A percentile compares a stretch with the other conserved stretches of the same genome.
Conservation (phyloP, 2,888 invertebrate genomes). For the Horisme vitalbata region DNA sequence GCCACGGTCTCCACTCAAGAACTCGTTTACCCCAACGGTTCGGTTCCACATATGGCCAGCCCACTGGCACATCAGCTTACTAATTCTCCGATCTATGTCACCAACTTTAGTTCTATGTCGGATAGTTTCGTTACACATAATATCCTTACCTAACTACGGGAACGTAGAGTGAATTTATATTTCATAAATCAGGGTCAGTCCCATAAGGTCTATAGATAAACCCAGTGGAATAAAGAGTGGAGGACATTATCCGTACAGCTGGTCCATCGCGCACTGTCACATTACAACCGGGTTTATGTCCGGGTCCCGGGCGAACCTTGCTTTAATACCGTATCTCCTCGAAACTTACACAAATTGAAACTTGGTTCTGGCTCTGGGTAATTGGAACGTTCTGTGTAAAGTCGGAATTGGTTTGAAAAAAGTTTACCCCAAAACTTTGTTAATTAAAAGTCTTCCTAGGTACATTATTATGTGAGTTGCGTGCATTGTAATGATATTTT, state of each 20-base stretch:
- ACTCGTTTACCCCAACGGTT: too few species aligned
- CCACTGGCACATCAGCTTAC: too few species aligned
- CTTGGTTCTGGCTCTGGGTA: slow-evolving; percentile 44
- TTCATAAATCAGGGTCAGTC: slow-evolving; percentile 70
- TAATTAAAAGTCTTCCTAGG: too few species aligned
- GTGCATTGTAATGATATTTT: too few species aligned
- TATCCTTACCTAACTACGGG: too few species aligned
- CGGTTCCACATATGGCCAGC: too few species aligned
- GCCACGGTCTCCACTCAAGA: too few species aligned
- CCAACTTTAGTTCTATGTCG: too few species aligned
- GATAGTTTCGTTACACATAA: too few species aligned
- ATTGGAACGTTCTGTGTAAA: slow-evolving; percentile 49
- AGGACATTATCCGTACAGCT: slow-evolving; percentile 63
- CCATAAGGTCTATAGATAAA: slow-evolving; percentile 66
- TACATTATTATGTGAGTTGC: too few species aligned
- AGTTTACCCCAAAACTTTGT: neutral
- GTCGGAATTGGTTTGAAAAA: slow-evolving; percentile 37
- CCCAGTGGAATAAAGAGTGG: slow-evolving; percentile 57
- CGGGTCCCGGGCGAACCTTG: slow-evolving; percentile 42
- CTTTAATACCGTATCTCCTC: slow-evolving; percentile 44
- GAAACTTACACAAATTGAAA: slow-evolving; percentile 61
- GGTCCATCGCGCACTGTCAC: slow-evolving; percentile 60
- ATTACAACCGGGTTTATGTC: slow-evolving; percentile 64
- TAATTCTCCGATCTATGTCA: too few species aligned
- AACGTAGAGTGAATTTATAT: slow-evolving; percentile 66